Evolutionary conservation across 2,113 vertebrate genomes (phyloP).

Genomic region (Lophius piscatorius): DNA sequence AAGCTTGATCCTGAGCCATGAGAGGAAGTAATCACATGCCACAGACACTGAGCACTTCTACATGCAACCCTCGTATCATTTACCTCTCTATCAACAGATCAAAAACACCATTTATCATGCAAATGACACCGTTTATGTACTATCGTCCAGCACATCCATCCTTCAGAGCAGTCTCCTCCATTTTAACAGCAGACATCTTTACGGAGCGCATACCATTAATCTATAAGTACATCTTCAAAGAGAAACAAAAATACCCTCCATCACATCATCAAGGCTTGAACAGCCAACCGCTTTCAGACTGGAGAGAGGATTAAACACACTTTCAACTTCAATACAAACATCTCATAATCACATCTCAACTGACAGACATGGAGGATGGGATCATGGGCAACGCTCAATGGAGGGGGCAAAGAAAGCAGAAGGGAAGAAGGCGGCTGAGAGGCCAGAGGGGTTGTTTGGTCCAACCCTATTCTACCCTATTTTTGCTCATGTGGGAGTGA

Average conservation of each 20-base stretch:
- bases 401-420: constrained; percentile 46
- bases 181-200: constrained; percentile 18
- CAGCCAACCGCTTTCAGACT: constrained; percentile 79
- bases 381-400: constrained; percentile 54
- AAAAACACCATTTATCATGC: constrained; percentile 25
- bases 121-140: constrained; percentile 16
- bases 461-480: constrained; percentile 37
- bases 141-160: constrained; percentile 4
- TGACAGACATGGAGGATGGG: constrained; percentile 71
- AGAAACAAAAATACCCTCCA: constrained; percentile 65
- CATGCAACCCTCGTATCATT: neutral
- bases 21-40: neutral
- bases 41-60: constrained; percentile 6
- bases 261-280: constrained; percentile 81
- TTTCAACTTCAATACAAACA: constrained; percentile 83
- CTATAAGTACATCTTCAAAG: constrained; percentile 56
- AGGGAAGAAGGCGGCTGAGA: constrained; percentile 58
- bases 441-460: constrained; percentile 49
- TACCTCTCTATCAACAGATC: constrained; percentile 8
- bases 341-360: constrained; percentile 64
- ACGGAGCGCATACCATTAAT: constrained; percentile 30
- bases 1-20: constrained; percentile 16
- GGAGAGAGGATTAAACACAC: constrained; percentile 84
- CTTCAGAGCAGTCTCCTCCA: constrained; percentile 11
- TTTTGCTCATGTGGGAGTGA: constrained; percentile 52